Conservation (phyloP, 2,797 vertebrate species). For the Acanthurus lineatus region DNA sequence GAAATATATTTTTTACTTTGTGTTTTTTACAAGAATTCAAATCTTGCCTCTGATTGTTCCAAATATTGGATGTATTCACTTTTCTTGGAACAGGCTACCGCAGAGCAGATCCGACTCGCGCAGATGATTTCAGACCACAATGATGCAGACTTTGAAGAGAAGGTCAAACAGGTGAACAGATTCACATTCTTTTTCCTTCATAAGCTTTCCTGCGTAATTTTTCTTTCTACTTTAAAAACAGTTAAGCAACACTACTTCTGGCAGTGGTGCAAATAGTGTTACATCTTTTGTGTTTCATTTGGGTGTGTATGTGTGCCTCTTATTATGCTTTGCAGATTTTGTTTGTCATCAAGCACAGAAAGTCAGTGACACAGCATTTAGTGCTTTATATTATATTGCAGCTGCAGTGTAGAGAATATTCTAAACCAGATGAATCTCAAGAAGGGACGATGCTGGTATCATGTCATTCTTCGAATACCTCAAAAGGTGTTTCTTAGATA, state of each 20-base stretch:
- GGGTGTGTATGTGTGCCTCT: neutral
- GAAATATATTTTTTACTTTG: neutral
- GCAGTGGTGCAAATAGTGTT: neutral
- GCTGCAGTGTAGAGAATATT: neutral
- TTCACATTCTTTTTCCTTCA: slow-evolving; percentile 1
- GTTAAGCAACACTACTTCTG: neutral
- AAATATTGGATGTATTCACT: slow-evolving; percentile 14
- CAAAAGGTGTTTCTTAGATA: neutral
- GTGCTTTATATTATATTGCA: neutral
- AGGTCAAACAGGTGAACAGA: slow-evolving; percentile 95
- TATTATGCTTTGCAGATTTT: slow-evolving; percentile 5
- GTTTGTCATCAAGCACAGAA: slow-evolving; percentile 1
- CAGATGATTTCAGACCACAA: slow-evolving; percentile 99
- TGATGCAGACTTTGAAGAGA: slow-evolving; percentile 98
- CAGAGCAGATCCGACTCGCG: slow-evolving; percentile 99
- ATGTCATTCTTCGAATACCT: neutral
- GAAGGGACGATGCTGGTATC: neutral
- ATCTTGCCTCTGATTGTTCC: slow-evolving; percentile 10
- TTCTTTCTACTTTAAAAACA: slow-evolving; percentile 4
- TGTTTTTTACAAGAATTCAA: slow-evolving; percentile 16
- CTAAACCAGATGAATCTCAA: neutral
- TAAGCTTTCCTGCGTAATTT: neutral
- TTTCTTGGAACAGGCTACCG: slow-evolving; percentile 89
- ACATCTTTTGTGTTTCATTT: neutral
- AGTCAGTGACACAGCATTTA: neutral